Evolutionary conservation across 2,888 invertebrate species (phyloP), one percentile per base, ranked within the genome.

Genomic region (Nymphalis polychloros): DNA sequence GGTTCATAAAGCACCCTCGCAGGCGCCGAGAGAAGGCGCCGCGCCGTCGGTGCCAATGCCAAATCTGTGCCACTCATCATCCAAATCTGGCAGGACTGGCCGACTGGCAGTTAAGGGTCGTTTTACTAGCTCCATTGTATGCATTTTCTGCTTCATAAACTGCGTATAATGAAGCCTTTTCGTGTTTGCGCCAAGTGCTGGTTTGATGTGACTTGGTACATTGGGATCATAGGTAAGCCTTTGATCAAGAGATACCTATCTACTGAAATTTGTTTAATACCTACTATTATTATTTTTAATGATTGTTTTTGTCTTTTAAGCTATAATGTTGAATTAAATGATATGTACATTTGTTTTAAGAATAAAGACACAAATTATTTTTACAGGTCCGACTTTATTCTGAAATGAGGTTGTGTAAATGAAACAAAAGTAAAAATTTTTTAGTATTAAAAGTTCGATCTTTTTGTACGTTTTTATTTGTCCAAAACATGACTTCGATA

Each of bases 1-100:
- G 91, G 88, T 88, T 88, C 91, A 90, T 90, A 90, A 90, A 90
- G 83, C 83, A 87, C 89, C 88, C 83, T 79, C 80, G 70, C 73
- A 73, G 81, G 84, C 84, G 84, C 81, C 80, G 81, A 77, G 79
- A 77, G 75, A 73, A 82, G 89, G 88, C 89, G 89, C 89, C 79
- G 75, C 72, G 77, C 69, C 81, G 89, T 74, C 86, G 82, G 85
- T 80, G 77, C 81, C 80, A 77, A 76, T 88, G 91, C 91, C 91
- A 90, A 90, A 90, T 86, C 84, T 85, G 79, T 82, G 79, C 73
- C 82, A 81, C 86, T 89, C 82, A 86, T 90, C 90, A 89, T 82
- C 77, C 79, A 82, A 82, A 81, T 84, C 86, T 89, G 88, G 88
- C 89, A 88, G 79, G 80, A 82, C 81, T 73, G 78, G 81, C 83